phyloP scores from a whole-genome alignment of 2,797 vertebrate species.

The Pteronotus mesoamericanus region DNA sequence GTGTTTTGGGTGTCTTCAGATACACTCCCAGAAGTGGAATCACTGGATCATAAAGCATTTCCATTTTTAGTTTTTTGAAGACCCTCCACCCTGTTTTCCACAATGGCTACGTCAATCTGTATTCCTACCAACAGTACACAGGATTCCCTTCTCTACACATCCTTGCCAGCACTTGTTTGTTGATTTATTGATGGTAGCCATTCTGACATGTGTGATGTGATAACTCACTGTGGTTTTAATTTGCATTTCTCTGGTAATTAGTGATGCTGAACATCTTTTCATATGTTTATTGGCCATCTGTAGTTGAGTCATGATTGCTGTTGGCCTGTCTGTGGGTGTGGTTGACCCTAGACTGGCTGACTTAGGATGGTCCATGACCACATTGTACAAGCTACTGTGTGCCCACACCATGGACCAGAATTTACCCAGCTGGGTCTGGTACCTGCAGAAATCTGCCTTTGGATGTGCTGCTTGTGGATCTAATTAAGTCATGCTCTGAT shows the following conservation, averaged over 20 bases:
- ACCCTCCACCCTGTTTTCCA: background rate
- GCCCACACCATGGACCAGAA: background rate
- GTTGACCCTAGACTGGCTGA: background rate
- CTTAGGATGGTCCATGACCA: background rate
- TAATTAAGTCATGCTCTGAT: background rate
- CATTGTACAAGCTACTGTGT: background rate
- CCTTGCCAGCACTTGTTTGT: background rate
- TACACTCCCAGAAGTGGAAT: background rate
- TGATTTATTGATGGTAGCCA: background rate
- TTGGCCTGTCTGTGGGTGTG: background rate
- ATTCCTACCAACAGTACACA: background rate
- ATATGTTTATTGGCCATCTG: background rate
- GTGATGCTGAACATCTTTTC: background rate
- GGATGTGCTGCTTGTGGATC: background rate
- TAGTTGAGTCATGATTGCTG: background rate
- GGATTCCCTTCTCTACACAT: background rate
- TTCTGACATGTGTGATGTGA: background rate
- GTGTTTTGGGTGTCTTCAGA: background rate
- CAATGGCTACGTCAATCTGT: background rate
- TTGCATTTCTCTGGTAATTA: background rate
- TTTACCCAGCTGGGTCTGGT: background rate
- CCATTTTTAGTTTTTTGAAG: background rate
- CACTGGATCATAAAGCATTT: background rate
- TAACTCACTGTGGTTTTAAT: background rate
- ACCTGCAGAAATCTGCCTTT: background rate